A percentile compares a stretch with the other conserved stretches of the same genome.
Evolutionary conservation across 2,888 invertebrate species (phyloP).

Genomic region (Drosophila bunnanda): DNA sequence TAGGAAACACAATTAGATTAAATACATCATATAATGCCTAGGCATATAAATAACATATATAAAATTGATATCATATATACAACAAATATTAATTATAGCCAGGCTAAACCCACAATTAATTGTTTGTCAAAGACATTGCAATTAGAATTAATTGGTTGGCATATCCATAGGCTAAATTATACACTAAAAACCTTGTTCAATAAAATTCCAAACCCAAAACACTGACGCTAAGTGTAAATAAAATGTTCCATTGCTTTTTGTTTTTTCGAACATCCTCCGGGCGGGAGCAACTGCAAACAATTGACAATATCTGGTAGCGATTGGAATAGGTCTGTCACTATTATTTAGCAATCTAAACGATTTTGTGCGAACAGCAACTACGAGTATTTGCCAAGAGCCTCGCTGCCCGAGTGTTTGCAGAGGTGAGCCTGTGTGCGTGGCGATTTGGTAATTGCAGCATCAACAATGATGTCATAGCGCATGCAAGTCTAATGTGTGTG

Average conservation of each 20-base stretch:
- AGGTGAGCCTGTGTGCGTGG: constrained; percentile 24
- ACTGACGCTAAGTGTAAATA: constrained; percentile 1
- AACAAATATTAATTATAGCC: neutral
- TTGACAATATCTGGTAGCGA: constrained; percentile 47
- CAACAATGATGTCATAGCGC: constrained; percentile 49
- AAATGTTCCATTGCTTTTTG: neutral
- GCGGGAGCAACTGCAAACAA: constrained; percentile 31
- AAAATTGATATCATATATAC: neutral
- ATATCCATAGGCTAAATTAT: neutral
- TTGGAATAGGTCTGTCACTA: constrained; percentile 51
- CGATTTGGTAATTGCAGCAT: constrained; percentile 53
- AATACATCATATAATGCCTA: neutral
- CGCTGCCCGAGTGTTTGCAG: constrained; percentile 12
- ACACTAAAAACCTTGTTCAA: neutral
- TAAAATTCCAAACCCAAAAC: neutral
- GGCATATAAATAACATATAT: neutral
- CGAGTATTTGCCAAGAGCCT: constrained; percentile 14
- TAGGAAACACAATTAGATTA: neutral
- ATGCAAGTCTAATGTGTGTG: constrained; percentile 43
- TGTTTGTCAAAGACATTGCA: neutral
- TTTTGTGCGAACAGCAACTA: constrained; percentile 48
- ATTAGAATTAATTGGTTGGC: neutral
- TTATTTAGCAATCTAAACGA: constrained; percentile 76
- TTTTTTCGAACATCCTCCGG: constrained; percentile 15
- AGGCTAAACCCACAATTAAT: neutral